Conservation (phyloP, 1,140 invertebrate genomes). For the Drosophila ercepeae region DNA sequence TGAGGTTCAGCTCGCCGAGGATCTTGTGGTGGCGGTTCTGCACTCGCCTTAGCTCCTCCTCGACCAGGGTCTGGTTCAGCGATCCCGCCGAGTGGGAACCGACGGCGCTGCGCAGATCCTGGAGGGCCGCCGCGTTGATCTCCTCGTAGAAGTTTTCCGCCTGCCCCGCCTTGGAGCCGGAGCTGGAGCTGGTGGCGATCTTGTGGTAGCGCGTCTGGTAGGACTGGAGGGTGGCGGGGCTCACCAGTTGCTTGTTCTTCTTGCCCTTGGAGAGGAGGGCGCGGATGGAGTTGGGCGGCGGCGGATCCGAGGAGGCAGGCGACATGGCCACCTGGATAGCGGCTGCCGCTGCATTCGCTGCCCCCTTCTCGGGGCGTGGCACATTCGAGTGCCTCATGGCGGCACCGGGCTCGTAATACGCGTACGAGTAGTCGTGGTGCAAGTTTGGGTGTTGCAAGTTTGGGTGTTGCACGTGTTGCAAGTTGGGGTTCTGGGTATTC, state of each 20-base stretch:
- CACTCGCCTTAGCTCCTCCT: conserved; percentile 92
- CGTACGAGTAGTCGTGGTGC: conserved; percentile 88
- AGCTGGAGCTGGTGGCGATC: conserved; percentile 84
- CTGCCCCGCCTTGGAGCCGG: conserved; percentile 86
- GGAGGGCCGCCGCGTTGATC: conserved; percentile 85
- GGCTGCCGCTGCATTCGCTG: neutral
- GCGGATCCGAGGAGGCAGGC: conserved; percentile 25
- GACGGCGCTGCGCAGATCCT: conserved; percentile 52
- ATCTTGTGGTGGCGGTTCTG: conserved; percentile 91
- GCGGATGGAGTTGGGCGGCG: conserved; percentile 84
- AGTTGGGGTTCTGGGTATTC: conserved; percentile 13
- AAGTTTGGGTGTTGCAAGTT: conserved; percentile 33
- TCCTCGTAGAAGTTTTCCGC: conserved; percentile 95
- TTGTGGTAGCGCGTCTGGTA: conserved; percentile 75
- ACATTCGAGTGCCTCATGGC: conserved; percentile 86
- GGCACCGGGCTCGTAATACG: conserved; percentile 89
- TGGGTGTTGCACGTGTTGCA: conserved; percentile 40
- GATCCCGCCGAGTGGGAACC: conserved; percentile 83
- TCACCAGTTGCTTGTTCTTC: conserved; percentile 75
- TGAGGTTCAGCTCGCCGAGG: conserved; percentile 93
- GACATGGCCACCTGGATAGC: conserved; percentile 39
- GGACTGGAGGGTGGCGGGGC: conserved; percentile 63
- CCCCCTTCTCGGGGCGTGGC: conserved; percentile 85
- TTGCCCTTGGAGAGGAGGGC: conserved; percentile 78
- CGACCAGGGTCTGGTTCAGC: conserved; percentile 87